phyloP scores from a whole-genome alignment of 2,113 vertebrate genomes.

The Alligator mississippiensis region DNA sequence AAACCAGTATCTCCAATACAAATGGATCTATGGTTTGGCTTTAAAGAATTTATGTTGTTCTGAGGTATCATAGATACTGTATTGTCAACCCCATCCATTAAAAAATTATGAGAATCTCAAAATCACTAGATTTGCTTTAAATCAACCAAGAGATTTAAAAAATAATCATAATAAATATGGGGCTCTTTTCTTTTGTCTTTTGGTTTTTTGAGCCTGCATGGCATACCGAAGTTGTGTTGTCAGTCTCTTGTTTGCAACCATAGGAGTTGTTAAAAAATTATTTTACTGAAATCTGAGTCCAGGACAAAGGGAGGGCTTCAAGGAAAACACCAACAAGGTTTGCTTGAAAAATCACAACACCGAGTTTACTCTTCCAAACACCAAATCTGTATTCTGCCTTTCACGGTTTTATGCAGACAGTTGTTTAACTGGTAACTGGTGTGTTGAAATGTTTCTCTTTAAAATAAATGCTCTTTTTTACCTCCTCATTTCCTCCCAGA shows the following conservation, averaged over 20 bases:
- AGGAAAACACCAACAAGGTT: neutral
- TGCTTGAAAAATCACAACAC: neutral
- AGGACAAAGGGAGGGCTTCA: neutral
- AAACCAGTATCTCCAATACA: no score
- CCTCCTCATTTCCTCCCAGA: neutral
- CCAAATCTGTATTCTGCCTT: neutral
- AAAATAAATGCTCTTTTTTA: neutral
- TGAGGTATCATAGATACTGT: neutral
- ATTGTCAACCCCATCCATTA: neutral
- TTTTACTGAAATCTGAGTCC: neutral
- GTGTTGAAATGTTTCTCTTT: neutral
- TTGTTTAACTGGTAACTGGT: neutral
- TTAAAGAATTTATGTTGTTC: neutral
- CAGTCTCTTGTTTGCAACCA: conserved; percentile 30
- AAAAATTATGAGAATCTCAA: neutral
- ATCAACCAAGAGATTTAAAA: neutral
- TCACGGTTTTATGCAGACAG: neutral
- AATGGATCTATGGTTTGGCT: neutral
- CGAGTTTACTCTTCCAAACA: neutral
- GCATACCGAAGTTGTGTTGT: conserved; percentile 18
- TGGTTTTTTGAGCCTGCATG: conserved; percentile 28
- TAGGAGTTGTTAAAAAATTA: neutral
- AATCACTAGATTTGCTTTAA: no score
- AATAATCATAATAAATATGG: neutral
- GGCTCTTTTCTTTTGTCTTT: conserved; percentile 46